Conservation (phyloP, 2,113 vertebrate species). For the Petrocephalus microphthalmus region DNA sequence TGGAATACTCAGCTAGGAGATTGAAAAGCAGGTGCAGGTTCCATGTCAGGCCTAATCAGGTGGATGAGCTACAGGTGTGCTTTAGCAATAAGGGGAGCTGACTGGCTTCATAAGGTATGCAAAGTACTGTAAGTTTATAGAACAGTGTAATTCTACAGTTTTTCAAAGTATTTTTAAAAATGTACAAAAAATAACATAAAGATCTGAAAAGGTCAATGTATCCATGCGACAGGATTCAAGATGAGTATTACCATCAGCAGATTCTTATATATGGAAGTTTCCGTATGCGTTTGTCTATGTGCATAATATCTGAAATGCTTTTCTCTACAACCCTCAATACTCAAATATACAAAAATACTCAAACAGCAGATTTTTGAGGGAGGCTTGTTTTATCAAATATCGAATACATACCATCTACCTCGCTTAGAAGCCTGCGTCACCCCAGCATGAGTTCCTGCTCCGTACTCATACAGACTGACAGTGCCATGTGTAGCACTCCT, state of each 20-base stretch:
- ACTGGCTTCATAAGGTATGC: conserved; percentile 12
- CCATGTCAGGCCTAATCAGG: not conserved
- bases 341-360: too few relatives aligned
- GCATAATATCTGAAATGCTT: not conserved
- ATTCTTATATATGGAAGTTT: not conserved
- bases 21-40: not conserved
- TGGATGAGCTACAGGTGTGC: not conserved
- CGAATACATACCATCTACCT: not conserved
- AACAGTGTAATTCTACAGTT: conserved; percentile 29
- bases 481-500: conserved; percentile 28
- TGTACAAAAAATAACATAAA: not conserved
- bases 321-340: not conserved
- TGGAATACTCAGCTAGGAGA: not conserved
- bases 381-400: not conserved
- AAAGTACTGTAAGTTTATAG: conserved; percentile 14
- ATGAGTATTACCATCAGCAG: not conserved
- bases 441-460: not conserved
- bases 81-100: not conserved
- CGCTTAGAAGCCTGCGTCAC: not conserved
- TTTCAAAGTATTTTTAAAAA: conserved; percentile 42
- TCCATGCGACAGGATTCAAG: not conserved
- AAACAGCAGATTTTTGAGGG: not conserved
- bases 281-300: not conserved
- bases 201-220: conserved; percentile 1
- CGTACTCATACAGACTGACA: not conserved